A percentile compares a stretch with the other conserved stretches of the same genome.
phyloP scores from a whole-genome alignment of 2,797 vertebrate genomes.

The Pipistrellus kuhlii region DNA sequence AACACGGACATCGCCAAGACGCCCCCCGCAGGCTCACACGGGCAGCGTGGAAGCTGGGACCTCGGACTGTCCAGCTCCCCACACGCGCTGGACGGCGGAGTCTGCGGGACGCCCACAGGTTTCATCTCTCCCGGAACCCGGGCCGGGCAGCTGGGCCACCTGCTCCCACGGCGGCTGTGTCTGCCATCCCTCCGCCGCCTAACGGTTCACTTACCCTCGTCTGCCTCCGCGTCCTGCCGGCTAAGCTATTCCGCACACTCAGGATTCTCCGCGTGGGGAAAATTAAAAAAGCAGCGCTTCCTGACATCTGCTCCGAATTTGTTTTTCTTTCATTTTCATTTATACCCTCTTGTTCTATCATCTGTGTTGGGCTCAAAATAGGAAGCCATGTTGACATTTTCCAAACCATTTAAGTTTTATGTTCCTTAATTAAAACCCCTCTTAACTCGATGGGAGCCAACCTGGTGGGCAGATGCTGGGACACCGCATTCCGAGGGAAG shows the following conservation, averaged over 20 bases:
- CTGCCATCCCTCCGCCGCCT: conserved; percentile 51
- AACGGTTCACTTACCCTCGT: conserved; percentile 83
- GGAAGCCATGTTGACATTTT: conserved; percentile 90
- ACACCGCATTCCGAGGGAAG: conserved; percentile 68
- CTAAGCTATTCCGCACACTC: conserved; percentile 87
- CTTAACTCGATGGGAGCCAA: conserved; percentile 83
- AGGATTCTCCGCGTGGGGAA: conserved; percentile 81
- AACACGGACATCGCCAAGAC: conserved; percentile 34
- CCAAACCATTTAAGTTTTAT: conserved; percentile 88
- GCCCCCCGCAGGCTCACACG: conserved; percentile 14
- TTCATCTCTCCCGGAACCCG: conserved; percentile 43
- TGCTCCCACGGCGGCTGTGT: conserved; percentile 66
- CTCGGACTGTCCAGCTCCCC: background rate
- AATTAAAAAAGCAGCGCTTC: conserved; percentile 79
- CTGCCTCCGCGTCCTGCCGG: conserved; percentile 84
- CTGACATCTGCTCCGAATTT: conserved; percentile 89
- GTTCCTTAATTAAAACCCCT: conserved; percentile 87
- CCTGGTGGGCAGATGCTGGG: conserved; percentile 72
- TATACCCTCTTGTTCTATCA: conserved; percentile 89
- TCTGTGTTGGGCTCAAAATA: conserved; percentile 89
- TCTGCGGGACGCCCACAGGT: conserved; percentile 18
- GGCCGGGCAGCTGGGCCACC: background rate
- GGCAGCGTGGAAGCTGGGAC: background rate
- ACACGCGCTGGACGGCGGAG: background rate
- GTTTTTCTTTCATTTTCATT: conserved; percentile 90